These are phyloP conservation scores for Rhinogobius similis DNA, from an alignment of 2,113 vertebrate genomes.

Conservation along the genomic window DNA sequence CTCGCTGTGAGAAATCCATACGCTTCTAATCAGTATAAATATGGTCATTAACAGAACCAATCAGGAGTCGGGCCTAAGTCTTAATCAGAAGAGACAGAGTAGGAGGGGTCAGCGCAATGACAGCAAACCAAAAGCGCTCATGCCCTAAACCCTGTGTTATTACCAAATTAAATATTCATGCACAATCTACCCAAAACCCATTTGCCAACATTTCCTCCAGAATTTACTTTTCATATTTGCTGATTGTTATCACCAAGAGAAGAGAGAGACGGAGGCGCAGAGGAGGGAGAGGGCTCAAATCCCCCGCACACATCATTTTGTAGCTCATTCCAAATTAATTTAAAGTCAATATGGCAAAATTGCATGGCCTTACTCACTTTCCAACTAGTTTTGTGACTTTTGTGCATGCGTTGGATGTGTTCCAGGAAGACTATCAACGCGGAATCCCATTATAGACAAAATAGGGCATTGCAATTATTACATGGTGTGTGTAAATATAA, in stretches of 20 bases:
- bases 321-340: conserved; percentile 74
- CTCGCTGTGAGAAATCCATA: conserved; percentile 44
- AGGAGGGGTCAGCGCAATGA: conserved; percentile 45
- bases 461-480: conserved; percentile 4
- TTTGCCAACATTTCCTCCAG: conserved; percentile 76
- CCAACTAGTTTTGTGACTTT: conserved; percentile 29
- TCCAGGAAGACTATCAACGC: conserved; percentile 6
- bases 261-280: background rate
- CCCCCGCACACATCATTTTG: conserved; percentile 62
- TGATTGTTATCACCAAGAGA: conserved; percentile 68
- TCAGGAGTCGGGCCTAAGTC: conserved; percentile 27
- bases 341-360: conserved; percentile 74
- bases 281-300: conserved; percentile 34
- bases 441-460: conserved; percentile 10
- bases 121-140: conserved; percentile 60
- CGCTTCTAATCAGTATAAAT: conserved; percentile 63
- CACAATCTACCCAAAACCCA: conserved; percentile 73
- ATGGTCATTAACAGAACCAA: conserved; percentile 70
- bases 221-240: conserved; percentile 80
- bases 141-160: conserved; percentile 74
- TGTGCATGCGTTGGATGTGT: conserved; percentile 23
- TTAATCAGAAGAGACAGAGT: conserved; percentile 32
- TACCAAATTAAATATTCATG: conserved; percentile 80
- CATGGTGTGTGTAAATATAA: conserved; percentile 5
- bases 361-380: conserved; percentile 47